phyloP scores from a whole-genome alignment of 2,888 invertebrate genomes.

The Sinodicranocentrus sp. region DNA sequence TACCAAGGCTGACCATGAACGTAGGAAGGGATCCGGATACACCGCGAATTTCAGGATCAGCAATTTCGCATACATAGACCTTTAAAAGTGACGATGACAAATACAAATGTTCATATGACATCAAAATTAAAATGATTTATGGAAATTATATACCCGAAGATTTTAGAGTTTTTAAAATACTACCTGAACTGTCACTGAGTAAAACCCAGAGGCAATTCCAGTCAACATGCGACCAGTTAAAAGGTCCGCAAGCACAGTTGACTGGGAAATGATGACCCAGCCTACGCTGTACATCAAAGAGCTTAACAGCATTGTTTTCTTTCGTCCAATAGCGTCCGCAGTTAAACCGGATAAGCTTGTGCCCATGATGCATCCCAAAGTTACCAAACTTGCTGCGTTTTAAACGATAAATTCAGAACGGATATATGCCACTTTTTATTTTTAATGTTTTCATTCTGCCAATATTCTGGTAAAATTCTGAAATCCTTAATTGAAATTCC shows the following conservation, averaged over 20 bases:
- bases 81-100: slow-evolving; percentile 39
- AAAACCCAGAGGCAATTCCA: slow-evolving; percentile 75
- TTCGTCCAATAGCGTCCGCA: slow-evolving; percentile 73
- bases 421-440: background rate
- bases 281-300: slow-evolving; percentile 74
- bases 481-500: background rate
- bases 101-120: no score
- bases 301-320: slow-evolving; percentile 73
- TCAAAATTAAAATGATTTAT: background rate
- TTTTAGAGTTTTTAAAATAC: background rate
- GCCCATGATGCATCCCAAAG: slow-evolving; percentile 74
- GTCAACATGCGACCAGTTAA: slow-evolving; percentile 74
- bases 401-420: background rate
- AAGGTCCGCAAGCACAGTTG: slow-evolving; percentile 70
- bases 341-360: slow-evolving; percentile 72
- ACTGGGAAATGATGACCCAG: slow-evolving; percentile 75
- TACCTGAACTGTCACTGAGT: slow-evolving; percentile 75
- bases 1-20: slow-evolving; percentile 75
- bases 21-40: slow-evolving; percentile 75
- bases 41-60: slow-evolving; percentile 73
- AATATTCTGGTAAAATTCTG: no score
- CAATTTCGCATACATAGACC: slow-evolving; percentile 76
- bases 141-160: background rate
- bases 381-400: slow-evolving; percentile 74
- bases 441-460: no score